Evolutionary conservation across 2,113 vertebrate genomes (phyloP), one percentile per base, ranked within the genome.

Genomic region (Etia nguti): DNA sequence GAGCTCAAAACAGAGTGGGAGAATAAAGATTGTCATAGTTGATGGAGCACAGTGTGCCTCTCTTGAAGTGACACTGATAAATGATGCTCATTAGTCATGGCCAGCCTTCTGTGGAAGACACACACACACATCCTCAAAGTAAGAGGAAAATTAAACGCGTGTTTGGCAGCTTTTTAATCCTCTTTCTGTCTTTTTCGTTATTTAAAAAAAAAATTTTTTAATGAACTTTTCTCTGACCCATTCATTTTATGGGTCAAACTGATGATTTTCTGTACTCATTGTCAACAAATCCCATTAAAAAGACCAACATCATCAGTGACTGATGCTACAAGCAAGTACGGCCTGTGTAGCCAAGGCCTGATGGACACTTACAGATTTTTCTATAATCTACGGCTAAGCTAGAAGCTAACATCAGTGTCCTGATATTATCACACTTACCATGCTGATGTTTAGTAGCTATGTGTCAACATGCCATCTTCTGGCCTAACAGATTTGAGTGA

Each of bases 31-130:
- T 68, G 89, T 80, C 87, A 84, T 15, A 87, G 86, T 4, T 43
- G 89, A 86, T 24, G 15, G 82, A 93, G 88, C 87, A 56, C 77
- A 81, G 36, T 11, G 5, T 2, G 34, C 65, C 70, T 84, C 41
- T 82, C 46, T 22, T 7, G 38, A 79, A 24, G 70, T 60, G 90
- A 90, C 87, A 57, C 83, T 84, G 83, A 92, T 87, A 80, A 88
- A 93, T 80, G 88, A 84, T 38, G 68, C 68, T 90, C 82, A 68
- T 89, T 75, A 59, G 79, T 48, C 48, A 29, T 15, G 62, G 73
- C 20, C 79, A 22, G 52, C 75, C 79, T 60, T 46, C 65, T 80
- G 79, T 80, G 55, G 29, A 80, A 80, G 36, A 79, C 34, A 46
- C 48, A 36, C 29, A 73, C 68, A 31, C 80, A 80, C 18, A 16